A percentile compares a stretch with the other conserved stretches of the same genome.
Evolutionary conservation across 2,113 vertebrate genomes (phyloP).

Genomic region (Pseudopodoces humilis): DNA sequence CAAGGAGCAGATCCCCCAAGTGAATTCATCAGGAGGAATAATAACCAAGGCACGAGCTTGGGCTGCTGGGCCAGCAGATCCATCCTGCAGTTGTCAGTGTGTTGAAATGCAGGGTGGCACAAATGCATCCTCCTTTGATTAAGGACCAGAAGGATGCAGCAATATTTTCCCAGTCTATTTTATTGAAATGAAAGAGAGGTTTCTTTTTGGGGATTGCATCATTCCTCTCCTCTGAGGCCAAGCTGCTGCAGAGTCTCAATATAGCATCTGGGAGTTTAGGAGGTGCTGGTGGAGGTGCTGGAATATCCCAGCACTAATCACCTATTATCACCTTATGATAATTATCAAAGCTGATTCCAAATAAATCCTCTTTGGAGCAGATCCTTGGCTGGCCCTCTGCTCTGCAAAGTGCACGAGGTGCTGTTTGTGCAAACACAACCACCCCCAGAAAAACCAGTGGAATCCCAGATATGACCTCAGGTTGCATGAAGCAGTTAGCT

Average conservation of each 20-base stretch:
- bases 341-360: slow-evolving; percentile 6
- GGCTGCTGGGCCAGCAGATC: slow-evolving; percentile 26
- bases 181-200: neutral
- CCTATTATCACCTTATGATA: neutral
- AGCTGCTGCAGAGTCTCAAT: neutral
- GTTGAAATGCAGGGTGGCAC: neutral
- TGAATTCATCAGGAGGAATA: slow-evolving; percentile 21
- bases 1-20: neutral
- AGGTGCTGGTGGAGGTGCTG: neutral
- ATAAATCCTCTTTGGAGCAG: slow-evolving; percentile 31
- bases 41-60: neutral
- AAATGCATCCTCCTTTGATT: neutral
- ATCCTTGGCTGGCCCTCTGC: slow-evolving; percentile 22
- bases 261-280: neutral
- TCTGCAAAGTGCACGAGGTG: neutral
- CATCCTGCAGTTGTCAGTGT: neutral
- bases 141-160: neutral
- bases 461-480: neutral
- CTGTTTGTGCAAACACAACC: neutral
- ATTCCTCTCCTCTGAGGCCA: neutral
- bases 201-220: neutral
- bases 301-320: neutral
- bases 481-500: neutral
- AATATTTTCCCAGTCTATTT: neutral
- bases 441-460: neutral